A percentile compares a stretch with the other conserved stretches of the same genome.
Evolutionary conservation across 2,888 invertebrate genomes (phyloP).

Genomic region (Patella ulyssiponensis): DNA sequence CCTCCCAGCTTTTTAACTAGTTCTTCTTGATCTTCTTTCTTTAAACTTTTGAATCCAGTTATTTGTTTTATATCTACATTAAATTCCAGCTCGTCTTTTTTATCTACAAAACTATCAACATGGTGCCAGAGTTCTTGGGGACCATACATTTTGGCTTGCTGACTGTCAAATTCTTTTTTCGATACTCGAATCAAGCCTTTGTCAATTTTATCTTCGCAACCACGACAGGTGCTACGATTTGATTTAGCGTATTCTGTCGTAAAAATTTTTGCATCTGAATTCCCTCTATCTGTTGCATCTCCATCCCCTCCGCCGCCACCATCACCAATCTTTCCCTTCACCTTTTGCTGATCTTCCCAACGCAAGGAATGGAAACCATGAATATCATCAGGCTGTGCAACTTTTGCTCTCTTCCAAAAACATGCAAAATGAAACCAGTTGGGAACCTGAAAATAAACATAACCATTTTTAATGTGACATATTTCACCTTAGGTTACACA

Average conservation of each 20-base stretch:
- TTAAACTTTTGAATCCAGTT: slow-evolving; percentile 83
- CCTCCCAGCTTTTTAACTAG: slow-evolving; percentile 65
- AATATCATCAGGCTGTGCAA: slow-evolving; percentile 83
- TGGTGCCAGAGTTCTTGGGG: slow-evolving; percentile 93
- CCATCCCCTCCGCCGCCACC: slow-evolving; percentile 41
- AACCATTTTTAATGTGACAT: neutral
- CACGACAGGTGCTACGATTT: slow-evolving; percentile 83
- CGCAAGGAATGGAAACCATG: slow-evolving; percentile 78
- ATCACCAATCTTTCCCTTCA: slow-evolving; percentile 75
- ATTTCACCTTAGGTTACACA: too few species aligned
- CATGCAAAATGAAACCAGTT: slow-evolving; percentile 92
- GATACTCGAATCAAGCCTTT: slow-evolving; percentile 85
- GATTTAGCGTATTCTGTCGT: slow-evolving; percentile 91
- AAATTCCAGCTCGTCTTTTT: slow-evolving; percentile 82
- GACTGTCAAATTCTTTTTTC: slow-evolving; percentile 88
- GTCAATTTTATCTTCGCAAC: slow-evolving; percentile 88
- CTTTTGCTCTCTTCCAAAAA: slow-evolving; percentile 85
- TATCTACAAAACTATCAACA: slow-evolving; percentile 87
- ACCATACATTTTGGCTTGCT: slow-evolving; percentile 85
- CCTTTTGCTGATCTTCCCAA: slow-evolving; percentile 86
- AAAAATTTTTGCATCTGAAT: slow-evolving; percentile 56
- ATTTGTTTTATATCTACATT: slow-evolving; percentile 74
- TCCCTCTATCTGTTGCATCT: slow-evolving; percentile 30
- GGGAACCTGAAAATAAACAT: slow-evolving; percentile 73
- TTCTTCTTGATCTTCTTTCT: slow-evolving; percentile 75